A percentile compares a stretch with the other conserved stretches of the same genome.
phyloP scores from a whole-genome alignment of 2,797 vertebrate genomes.

The Phoxinus dragarum region DNA sequence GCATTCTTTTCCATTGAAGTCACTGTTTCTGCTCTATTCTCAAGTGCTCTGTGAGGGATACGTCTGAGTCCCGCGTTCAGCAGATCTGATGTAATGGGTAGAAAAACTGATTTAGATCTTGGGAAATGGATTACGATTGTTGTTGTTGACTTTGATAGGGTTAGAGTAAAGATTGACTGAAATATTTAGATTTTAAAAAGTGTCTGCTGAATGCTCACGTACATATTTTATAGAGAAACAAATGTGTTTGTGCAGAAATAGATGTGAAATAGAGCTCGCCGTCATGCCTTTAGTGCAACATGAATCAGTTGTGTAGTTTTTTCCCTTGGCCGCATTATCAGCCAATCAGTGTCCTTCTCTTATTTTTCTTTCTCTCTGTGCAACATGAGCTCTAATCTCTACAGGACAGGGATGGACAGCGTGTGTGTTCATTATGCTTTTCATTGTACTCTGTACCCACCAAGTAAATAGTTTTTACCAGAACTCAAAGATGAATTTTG shows the following conservation, averaged over 20 bases:
- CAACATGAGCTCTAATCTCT: not conserved
- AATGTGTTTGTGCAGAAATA: not conserved
- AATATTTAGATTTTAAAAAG: not conserved
- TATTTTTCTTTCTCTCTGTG: not conserved
- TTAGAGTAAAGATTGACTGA: not conserved
- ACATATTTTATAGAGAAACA: not conserved
- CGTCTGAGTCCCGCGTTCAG: conserved; percentile 29
- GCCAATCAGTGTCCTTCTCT: not conserved
- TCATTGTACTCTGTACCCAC: not conserved
- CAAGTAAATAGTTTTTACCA: not conserved
- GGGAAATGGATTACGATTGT: not conserved
- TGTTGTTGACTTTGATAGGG: not conserved
- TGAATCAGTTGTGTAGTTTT: not conserved
- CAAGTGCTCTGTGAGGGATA: conserved; percentile 67
- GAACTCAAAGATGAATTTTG: not conserved
- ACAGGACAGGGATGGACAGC: not conserved
- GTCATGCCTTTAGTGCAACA: not conserved
- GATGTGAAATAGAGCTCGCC: not conserved
- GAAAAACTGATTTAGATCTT: not conserved
- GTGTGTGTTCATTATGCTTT: not conserved
- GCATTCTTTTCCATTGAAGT: conserved; percentile 84
- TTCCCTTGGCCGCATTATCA: not conserved
- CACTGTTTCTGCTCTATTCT: conserved; percentile 75
- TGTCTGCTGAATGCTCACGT: too few relatives aligned
- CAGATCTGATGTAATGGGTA: not conserved